Conservation (phyloP, 1,140 invertebrate genomes). For the Samia ricini region DNA sequence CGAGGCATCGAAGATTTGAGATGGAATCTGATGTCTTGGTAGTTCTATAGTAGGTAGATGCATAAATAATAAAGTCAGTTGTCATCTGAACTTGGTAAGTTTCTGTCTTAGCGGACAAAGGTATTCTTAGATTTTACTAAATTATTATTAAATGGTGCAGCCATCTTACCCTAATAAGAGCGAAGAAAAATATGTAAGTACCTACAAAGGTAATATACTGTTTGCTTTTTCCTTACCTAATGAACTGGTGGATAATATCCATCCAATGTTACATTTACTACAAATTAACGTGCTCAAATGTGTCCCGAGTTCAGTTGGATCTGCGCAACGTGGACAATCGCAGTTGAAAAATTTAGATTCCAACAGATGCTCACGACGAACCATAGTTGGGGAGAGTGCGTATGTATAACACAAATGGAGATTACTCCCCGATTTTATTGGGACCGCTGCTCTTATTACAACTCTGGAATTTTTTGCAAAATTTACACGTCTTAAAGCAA, state of each 20-base stretch:
- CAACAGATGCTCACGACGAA: slow-evolving; percentile 83
- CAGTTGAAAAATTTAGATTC: slow-evolving; percentile 89
- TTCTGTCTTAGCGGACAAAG: no score
- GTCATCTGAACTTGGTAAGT: no score
- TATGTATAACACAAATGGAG: slow-evolving; percentile 88
- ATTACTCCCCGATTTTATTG: slow-evolving; percentile 80
- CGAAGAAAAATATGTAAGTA: no score
- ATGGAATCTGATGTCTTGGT: no score
- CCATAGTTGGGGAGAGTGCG: slow-evolving; percentile 85
- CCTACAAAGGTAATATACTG: not conserved
- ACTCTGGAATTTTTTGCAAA: slow-evolving; percentile 78
- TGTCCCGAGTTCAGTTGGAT: slow-evolving; percentile 86
- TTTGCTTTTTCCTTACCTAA: slow-evolving; percentile 75
- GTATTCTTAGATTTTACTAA: no score
- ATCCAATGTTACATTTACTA: slow-evolving; percentile 84
- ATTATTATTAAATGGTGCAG: no score
- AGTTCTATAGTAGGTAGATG: no score
- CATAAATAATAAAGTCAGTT: no score
- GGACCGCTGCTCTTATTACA: slow-evolving; percentile 82
- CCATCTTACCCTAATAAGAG: not conserved
- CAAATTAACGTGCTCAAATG: slow-evolving; percentile 88
- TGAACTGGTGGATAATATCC: slow-evolving; percentile 82
- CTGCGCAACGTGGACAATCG: slow-evolving; percentile 83
- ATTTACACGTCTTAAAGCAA: no score
- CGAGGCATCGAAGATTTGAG: no score